Evolutionary conservation across 2,113 vertebrate genomes (phyloP).

Genomic region (Setophaga kirtlandii): DNA sequence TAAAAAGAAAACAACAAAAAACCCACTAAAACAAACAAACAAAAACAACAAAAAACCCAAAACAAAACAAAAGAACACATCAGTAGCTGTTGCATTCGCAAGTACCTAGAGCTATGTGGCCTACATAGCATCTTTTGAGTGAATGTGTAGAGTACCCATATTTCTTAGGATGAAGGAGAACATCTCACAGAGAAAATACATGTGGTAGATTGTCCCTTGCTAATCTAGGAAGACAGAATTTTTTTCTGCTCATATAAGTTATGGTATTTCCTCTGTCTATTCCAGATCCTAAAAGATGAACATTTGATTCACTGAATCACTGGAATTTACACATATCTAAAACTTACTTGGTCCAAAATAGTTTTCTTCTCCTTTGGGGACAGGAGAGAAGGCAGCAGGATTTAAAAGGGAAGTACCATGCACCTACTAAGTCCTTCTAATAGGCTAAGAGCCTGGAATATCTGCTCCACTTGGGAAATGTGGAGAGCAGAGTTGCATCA

Average conservation of each 20-base stretch:
- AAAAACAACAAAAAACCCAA: background rate
- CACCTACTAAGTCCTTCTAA: background rate
- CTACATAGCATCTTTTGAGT: background rate
- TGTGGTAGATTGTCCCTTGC: background rate
- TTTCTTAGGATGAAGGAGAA: background rate
- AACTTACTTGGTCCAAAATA: background rate
- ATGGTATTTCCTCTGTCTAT: background rate
- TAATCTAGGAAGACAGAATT: background rate
- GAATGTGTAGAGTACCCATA: background rate
- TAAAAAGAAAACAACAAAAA: background rate
- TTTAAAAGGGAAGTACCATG: background rate
- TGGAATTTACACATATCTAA: background rate
- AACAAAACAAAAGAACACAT: background rate
- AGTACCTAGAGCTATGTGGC: background rate
- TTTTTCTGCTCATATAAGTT: background rate
- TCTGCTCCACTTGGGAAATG: background rate
- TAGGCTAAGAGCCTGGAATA: background rate
- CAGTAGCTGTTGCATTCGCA: background rate
- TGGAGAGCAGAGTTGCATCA: accelerated
- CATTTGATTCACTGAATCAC: background rate
- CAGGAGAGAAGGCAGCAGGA: background rate
- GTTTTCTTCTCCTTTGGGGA: background rate
- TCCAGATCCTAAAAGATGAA: background rate
- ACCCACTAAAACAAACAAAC: background rate
- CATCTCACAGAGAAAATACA: background rate